Conservation (phyloP, 2,888 invertebrate species). For the Euphydryas editha region DNA sequence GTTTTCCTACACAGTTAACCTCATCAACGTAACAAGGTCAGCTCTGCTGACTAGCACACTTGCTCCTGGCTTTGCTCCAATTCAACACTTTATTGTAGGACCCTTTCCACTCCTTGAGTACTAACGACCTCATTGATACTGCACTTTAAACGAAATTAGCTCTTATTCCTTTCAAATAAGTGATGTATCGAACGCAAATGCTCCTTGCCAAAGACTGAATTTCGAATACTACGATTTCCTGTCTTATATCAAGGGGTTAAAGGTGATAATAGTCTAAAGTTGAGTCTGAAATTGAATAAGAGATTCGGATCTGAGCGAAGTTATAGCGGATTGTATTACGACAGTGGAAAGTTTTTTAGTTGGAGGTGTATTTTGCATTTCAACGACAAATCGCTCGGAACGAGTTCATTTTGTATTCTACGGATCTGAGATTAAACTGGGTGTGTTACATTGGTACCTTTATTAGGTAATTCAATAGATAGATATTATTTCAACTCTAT, state of each 20-base stretch:
- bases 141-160: conserved; percentile 22
- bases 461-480: conserved; percentile 8
- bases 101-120: conserved; percentile 39
- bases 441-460: not conserved
- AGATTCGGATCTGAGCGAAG: conserved; percentile 54
- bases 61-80: conserved; percentile 41
- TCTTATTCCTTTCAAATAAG: conserved; percentile 23
- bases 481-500: not conserved
- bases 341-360: conserved; percentile 38
- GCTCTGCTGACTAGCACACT: conserved; percentile 32
- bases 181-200: conserved; percentile 20
- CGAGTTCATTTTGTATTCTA: conserved; percentile 42
- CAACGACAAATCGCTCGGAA: conserved; percentile 59
- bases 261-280: conserved; percentile 8
- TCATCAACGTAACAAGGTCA: conserved; percentile 23
- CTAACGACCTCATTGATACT: conserved; percentile 40
- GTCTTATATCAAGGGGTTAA: conserved; percentile 10
- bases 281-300: conserved; percentile 53
- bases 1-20: conserved; percentile 24
- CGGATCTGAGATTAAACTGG: conserved; percentile 6
- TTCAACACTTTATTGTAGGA: conserved; percentile 36
- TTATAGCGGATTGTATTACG: conserved; percentile 55
- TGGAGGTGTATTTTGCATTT: conserved; percentile 53
- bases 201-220: conserved; percentile 23
- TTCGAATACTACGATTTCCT: conserved; percentile 23